A percentile compares a stretch with the other conserved stretches of the same genome.
Evolutionary conservation across 2,888 invertebrate species (phyloP).

Genomic region (Diachrysia chrysitis): DNA sequence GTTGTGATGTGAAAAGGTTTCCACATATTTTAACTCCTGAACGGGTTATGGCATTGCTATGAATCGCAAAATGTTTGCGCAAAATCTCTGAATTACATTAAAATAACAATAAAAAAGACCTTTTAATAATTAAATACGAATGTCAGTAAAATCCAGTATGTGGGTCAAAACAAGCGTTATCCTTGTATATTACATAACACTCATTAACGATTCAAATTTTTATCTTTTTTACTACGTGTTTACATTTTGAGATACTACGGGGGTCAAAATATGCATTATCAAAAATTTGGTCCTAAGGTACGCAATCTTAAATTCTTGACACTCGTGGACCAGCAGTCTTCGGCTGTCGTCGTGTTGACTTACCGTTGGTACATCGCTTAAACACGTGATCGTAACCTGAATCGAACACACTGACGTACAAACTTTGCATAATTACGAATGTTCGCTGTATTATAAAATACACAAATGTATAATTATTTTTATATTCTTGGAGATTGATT

Average conservation of each 20-base stretch:
- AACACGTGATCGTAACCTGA: slow-evolving; percentile 51
- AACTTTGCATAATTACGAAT: slow-evolving; percentile 40
- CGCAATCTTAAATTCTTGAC: slow-evolving; percentile 9
- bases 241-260: too few species aligned
- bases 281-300: slow-evolving; percentile 10
- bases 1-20: slow-evolving; percentile 1
- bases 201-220: not conserved
- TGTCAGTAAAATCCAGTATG: not conserved
- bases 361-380: slow-evolving; percentile 20
- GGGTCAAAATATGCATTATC: not conserved
- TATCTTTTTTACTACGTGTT: not conserved
- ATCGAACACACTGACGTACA: slow-evolving; percentile 40
- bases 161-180: slow-evolving; percentile 3
- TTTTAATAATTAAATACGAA: not conserved
- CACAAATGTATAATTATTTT: slow-evolving; percentile 26
- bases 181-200: not conserved
- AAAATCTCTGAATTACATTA: too few species aligned
- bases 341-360: slow-evolving; percentile 12
- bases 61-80: not conserved
- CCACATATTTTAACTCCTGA: not conserved
- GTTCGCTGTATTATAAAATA: slow-evolving; percentile 36
- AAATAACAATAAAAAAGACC: not conserved
- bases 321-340: not conserved
- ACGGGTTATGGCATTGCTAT: not conserved
- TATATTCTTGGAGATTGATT: slow-evolving; percentile 14